Evolutionary conservation across 2,888 invertebrate genomes (phyloP), one percentile per base, ranked within the genome.

Genomic region (Diabrotica balteata): DNA sequence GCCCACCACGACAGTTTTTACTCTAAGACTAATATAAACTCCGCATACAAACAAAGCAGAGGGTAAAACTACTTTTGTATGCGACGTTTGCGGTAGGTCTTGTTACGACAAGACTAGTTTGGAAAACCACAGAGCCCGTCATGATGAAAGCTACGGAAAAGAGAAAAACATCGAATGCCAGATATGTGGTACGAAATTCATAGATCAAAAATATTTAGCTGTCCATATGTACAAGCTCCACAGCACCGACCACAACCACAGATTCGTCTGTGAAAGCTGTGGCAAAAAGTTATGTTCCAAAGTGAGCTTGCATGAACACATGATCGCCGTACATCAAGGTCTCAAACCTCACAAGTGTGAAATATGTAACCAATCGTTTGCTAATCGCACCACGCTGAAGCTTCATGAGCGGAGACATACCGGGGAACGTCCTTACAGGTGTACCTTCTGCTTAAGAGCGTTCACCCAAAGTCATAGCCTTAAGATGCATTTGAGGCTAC

Each of bases 291-390:
- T 87, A 11, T 85, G 85, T 63, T 85, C 84, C 53, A 71, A 72
- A 46, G 72, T 75, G 5, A 74, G 77, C 45, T 66, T 80, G 11
- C 78, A 79, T 22, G 78, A 79, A 51, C 80, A 80, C 59, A 69
- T 76, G 63, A 69, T 74, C 6, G 68, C 73, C 42, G 76, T 75
- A 8, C 80, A 80, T 73, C 81, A 83, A 0, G 85, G 85, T 1
- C 82, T 84, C 62, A 85, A 85, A 71, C 81, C 84, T 47, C 72
- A 75, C 61, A 77, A 86, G 84, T 88, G 88, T 70, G 84, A 86
- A 10, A 82, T 85, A 64, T 89, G 89, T 69, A 86, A 86, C 51
- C 88, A 88, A 72, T 79, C 86, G 1, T 89, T 89, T 74, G 87
- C 87, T 44, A 86, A 88, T 69, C 85, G 85, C 67, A 86, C 86